Conservation (phyloP, 2,797 vertebrate species). For the Siniperca undulata region DNA sequence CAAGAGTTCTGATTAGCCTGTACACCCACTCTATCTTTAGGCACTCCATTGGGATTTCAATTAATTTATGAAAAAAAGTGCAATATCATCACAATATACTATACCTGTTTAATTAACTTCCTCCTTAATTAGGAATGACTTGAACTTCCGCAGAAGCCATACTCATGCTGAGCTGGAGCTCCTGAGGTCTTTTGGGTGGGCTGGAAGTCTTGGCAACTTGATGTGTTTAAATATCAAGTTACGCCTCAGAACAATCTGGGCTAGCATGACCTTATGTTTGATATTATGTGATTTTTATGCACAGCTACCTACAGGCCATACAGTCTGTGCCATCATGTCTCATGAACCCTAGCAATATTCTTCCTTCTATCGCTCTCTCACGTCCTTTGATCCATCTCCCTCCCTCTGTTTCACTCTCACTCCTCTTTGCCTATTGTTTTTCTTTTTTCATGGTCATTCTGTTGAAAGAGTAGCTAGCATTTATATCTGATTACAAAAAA, state of each 20-base stretch:
- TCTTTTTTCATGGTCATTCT: slow-evolving; percentile 65
- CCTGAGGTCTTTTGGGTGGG: slow-evolving; percentile 32
- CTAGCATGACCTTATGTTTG: slow-evolving; percentile 53
- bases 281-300: slow-evolving; percentile 53
- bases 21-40: slow-evolving; percentile 81
- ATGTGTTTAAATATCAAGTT: slow-evolving; percentile 65
- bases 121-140: slow-evolving; percentile 74
- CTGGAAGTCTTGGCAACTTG: slow-evolving; percentile 41
- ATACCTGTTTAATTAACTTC: slow-evolving; percentile 83
- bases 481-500: slow-evolving; percentile 66
- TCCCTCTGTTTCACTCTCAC: slow-evolving; percentile 23
- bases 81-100: slow-evolving; percentile 78
- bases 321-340: slow-evolving; percentile 30
- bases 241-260: slow-evolving; percentile 40
- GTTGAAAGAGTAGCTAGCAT: slow-evolving; percentile 60
- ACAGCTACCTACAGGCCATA: slow-evolving; percentile 42
- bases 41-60: slow-evolving; percentile 76
- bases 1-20: slow-evolving; percentile 80
- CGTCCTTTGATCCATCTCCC: slow-evolving; percentile 58
- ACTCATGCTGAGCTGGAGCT: slow-evolving; percentile 13
- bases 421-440: slow-evolving; percentile 58
- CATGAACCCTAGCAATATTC: slow-evolving; percentile 41
- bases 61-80: slow-evolving; percentile 74
- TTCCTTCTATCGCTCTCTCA: slow-evolving; percentile 18
- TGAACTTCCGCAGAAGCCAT: slow-evolving; percentile 59